A percentile compares a stretch with the other conserved stretches of the same genome.
Conservation (phyloP, 2,888 invertebrate genomes). For the Sphaerophoria rueppellii region DNA sequence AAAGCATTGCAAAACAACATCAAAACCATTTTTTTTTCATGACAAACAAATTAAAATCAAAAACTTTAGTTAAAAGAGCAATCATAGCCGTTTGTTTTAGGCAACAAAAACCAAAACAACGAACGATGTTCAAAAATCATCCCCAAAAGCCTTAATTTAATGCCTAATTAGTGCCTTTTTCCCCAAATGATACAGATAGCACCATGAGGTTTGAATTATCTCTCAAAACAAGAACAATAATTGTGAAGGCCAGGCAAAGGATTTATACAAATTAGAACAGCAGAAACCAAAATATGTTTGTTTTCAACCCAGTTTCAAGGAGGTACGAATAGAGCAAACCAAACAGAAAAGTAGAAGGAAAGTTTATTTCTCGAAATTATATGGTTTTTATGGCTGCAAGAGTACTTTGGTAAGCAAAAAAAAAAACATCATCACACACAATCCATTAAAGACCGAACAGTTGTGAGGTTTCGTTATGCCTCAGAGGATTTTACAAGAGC, state of each 20-base stretch:
- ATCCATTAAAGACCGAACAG: slow-evolving; percentile 14
- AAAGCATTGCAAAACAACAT: neutral
- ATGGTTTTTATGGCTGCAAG: neutral
- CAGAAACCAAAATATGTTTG: slow-evolving; percentile 19
- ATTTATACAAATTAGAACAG: slow-evolving; percentile 12
- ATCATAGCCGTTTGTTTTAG: slow-evolving; percentile 14
- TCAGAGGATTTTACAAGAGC: slow-evolving; percentile 37
- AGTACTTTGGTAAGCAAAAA: slow-evolving; percentile 7
- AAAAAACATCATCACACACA: neutral
- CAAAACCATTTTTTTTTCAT: neutral
- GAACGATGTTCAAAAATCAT: slow-evolving; percentile 8
- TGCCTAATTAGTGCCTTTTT: slow-evolving; percentile 23
- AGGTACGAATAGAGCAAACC: slow-evolving; percentile 1
- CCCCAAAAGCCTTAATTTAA: slow-evolving; percentile 30
- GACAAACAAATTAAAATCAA: slow-evolving; percentile 2
- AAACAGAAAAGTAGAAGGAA: neutral
- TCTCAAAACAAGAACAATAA: slow-evolving; percentile 31
- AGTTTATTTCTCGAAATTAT: slow-evolving; percentile 10
- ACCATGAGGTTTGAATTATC: slow-evolving; percentile 43
- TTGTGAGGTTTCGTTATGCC: slow-evolving; percentile 38
- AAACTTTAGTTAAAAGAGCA: slow-evolving; percentile 17
- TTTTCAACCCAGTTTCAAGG: neutral
- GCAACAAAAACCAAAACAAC: neutral
- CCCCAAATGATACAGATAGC: slow-evolving; percentile 1
- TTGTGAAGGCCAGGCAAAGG: slow-evolving; percentile 15